Evolutionary conservation across 2,888 invertebrate genomes (phyloP).

Genomic region (Dynastes grantii): DNA sequence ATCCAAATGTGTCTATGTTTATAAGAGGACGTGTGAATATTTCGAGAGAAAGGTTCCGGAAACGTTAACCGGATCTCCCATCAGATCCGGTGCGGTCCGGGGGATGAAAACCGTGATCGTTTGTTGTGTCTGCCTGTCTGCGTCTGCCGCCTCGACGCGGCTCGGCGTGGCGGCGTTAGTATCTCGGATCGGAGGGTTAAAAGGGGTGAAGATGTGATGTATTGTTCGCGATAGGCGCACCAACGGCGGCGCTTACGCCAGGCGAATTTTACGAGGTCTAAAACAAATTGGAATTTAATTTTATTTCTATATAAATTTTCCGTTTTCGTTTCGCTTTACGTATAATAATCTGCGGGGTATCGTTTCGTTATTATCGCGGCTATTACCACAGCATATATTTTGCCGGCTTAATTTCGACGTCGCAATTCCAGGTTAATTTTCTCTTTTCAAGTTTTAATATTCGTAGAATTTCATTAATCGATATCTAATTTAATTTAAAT

Average conservation of each 20-base stretch:
- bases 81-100: neutral
- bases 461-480: too few species aligned
- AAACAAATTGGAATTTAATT: slow-evolving; percentile 30
- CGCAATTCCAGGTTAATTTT: too few species aligned
- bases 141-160: neutral
- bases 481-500: too few species aligned
- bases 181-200: slow-evolving; percentile 15
- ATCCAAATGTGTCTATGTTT: neutral
- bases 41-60: slow-evolving; percentile 33
- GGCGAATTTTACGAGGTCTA: slow-evolving; percentile 23
- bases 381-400: too few species aligned
- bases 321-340: neutral
- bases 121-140: slow-evolving; percentile 19
- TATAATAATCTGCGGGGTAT: slow-evolving; percentile 2
- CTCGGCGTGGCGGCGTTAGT: neutral
- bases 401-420: too few species aligned
- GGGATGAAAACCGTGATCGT: slow-evolving; percentile 15
- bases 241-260: neutral
- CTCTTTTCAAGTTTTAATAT: too few species aligned
- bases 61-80: slow-evolving; percentile 2
- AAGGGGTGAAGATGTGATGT: slow-evolving; percentile 38
- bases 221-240: slow-evolving; percentile 30
- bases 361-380: neutral
- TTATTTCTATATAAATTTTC: slow-evolving; percentile 32
- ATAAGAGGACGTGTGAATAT: slow-evolving; percentile 14